Conservation (phyloP, 2,888 invertebrate species). For the Plebejus anna region DNA sequence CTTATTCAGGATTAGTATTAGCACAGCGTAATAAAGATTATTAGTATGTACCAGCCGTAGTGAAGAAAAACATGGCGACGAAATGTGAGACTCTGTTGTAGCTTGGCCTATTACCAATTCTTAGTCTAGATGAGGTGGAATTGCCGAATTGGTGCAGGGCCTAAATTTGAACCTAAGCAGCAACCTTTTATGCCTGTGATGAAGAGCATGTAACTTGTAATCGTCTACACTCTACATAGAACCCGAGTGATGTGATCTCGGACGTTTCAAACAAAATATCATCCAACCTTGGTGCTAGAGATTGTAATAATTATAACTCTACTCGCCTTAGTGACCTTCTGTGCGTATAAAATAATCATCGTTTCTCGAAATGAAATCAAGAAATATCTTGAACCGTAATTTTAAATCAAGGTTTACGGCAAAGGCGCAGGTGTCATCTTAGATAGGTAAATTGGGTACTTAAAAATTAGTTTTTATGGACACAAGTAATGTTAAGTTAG, state of each 20-base stretch:
- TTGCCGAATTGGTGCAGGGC: too few relatives aligned
- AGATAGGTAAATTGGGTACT: not conserved
- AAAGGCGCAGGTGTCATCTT: not conserved
- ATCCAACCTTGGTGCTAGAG: constrained; percentile 38
- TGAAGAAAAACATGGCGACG: too few relatives aligned
- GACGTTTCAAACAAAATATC: constrained; percentile 34
- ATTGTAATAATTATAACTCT: constrained; percentile 47
- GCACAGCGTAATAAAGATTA: too few relatives aligned
- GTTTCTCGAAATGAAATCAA: constrained; percentile 32
- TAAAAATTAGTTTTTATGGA: not conserved
- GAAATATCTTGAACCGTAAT: constrained; percentile 23
- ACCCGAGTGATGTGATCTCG: not conserved
- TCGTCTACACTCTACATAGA: not conserved
- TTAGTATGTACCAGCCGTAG: too few relatives aligned
- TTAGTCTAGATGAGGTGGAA: too few relatives aligned
- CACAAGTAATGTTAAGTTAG: not conserved
- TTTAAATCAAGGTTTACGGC: constrained; percentile 19
- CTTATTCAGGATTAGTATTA: too few relatives aligned
- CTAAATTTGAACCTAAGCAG: not conserved
- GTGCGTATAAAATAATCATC: constrained; percentile 35
- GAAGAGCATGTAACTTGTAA: not conserved
- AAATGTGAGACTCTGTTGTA: too few relatives aligned
- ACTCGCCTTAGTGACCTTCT: constrained; percentile 51
- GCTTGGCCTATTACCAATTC: too few relatives aligned
- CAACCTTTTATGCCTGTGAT: not conserved